Base-by-base conservation (phyloP, 1,140 invertebrate genomes). In the Akabosia matsudoensis region DNA sequence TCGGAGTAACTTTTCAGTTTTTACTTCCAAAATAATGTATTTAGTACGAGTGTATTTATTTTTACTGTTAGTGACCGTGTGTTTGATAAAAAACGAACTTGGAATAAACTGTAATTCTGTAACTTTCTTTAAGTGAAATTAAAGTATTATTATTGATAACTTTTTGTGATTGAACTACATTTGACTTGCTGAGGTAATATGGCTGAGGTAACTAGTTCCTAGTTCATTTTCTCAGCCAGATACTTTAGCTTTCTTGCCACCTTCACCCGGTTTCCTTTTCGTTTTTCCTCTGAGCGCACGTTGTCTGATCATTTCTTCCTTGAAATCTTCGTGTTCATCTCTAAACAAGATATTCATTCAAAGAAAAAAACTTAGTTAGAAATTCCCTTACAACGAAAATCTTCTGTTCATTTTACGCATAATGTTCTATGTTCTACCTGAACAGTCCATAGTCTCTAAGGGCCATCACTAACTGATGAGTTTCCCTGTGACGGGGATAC, bases 241-340 rank as follows among this genome's bases (percentile, higher is more conserved):
- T n/a, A 61, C n/a, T 24, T 61, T 61, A 4, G 54, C 54, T 24
- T 75, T 56, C 26, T 51, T 76, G 10, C 34, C 54, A 7, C 54
- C 51, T 34, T 64, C 74, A 31, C 54, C 33, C 13, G 45, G 45
- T 4, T 56, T 72, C 31, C 52, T 33, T 61, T 83, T 84, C 1
- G 82, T 83, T 83, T 97, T 97, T 22, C 95, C 95, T 75, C 93
- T 85, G 18, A 97, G 86, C 72, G 86, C 89, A 79, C 91, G 87
- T 74, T 93, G 85, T 76, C 93, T 86, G 76, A 88, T 87, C 90
- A 95, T 95, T 85, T 97, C 95, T 54, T 97, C 95, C 78, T 91
- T 91, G 82, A 97, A 97, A 86, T 97, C 96, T 84, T 90, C 84
- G 86, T 97, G 95, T 83, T 97, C 95, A 85, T 97, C 94, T 81